Percentiles rank a stretch among this genome's conserved stretches.
phyloP scores from a whole-genome alignment of 2,797 vertebrate species.

The Prionace glauca region DNA sequence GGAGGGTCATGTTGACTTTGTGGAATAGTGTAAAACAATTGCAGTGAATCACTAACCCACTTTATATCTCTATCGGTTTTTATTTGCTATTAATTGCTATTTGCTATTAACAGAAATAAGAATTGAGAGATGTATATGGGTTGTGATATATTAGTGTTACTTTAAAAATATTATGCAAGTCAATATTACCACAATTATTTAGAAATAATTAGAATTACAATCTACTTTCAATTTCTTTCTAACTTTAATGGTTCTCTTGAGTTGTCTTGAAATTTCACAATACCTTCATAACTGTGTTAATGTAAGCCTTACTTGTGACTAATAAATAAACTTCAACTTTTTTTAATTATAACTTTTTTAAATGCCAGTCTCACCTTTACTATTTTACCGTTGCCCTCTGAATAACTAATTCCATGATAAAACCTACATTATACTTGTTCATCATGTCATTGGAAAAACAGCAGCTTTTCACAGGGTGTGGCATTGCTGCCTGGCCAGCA shows the following conservation, averaged over 20 bases:
- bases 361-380: not conserved
- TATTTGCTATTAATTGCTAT: not conserved
- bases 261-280: too few relatives aligned
- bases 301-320: too few relatives aligned
- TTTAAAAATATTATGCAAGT: not conserved
- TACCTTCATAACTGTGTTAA: too few relatives aligned
- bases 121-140: not conserved
- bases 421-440: not conserved
- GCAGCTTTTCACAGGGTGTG: too few relatives aligned
- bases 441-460: not conserved
- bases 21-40: not conserved
- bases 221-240: not conserved
- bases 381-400: not conserved
- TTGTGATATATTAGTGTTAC: not conserved
- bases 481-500: too few relatives aligned
- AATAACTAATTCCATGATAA: not conserved
- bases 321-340: too few relatives aligned
- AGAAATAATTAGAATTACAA: not conserved
- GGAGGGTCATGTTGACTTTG: not conserved
- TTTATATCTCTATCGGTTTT: not conserved
- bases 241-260: not conserved
- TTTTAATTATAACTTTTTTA: not conserved
- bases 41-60: not conserved
- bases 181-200: not conserved
- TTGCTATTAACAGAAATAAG: not conserved